These are phyloP conservation scores for Trachurus trachurus DNA, from an alignment of 2,797 vertebrate genomes.

Conservation along the genomic window DNA sequence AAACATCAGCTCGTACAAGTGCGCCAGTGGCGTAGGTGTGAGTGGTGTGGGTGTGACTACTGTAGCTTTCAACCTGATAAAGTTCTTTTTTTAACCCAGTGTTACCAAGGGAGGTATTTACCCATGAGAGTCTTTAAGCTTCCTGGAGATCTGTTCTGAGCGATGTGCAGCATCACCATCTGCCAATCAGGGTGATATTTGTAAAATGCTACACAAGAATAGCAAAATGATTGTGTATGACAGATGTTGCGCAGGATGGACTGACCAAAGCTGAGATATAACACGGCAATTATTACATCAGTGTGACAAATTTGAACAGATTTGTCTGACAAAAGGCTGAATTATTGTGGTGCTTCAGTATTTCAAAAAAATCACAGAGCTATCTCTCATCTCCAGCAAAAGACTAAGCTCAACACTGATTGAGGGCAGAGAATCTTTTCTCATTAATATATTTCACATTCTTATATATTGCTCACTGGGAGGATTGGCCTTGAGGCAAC, in stretches of 20 bases:
- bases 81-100: neutral
- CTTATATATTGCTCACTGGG: slow-evolving; percentile 69
- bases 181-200: neutral
- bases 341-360: neutral
- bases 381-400: neutral
- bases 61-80: neutral
- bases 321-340: neutral
- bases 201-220: neutral
- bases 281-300: slow-evolving; percentile 5
- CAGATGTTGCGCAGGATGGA: neutral
- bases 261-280: neutral
- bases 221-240: neutral
- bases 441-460: neutral
- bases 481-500: slow-evolving; percentile 36
- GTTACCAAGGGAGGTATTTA: neutral
- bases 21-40: neutral
- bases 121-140: neutral
- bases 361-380: neutral
- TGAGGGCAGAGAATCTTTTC: neutral
- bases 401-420: neutral
- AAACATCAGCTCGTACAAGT: neutral
- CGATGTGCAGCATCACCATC: neutral
- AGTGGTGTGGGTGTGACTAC: neutral
- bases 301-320: slow-evolving; percentile 8
- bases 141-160: neutral